Evolutionary conservation across 2,888 invertebrate species (phyloP).

Genomic region (Drosophila mimica): DNA sequence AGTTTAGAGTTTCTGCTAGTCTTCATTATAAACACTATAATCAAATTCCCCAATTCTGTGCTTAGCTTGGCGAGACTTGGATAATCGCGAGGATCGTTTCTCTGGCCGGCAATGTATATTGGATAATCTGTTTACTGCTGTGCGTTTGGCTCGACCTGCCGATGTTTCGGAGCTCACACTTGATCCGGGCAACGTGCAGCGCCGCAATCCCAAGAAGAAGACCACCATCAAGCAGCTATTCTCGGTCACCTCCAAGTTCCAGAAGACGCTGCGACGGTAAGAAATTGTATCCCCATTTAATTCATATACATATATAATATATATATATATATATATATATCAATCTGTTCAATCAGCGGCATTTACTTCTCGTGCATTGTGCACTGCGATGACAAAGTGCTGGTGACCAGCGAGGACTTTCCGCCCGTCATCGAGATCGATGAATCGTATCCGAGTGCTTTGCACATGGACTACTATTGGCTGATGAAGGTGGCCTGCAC

Average conservation of each 20-base stretch:
- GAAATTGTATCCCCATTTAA: neutral
- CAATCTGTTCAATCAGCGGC: slow-evolving; percentile 88
- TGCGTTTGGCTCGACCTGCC: slow-evolving; percentile 87
- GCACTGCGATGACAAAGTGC: slow-evolving; percentile 97
- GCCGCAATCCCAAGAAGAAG: slow-evolving; percentile 92
- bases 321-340: slow-evolving; percentile 71
- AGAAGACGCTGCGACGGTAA: slow-evolving; percentile 94
- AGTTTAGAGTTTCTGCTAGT: neutral
- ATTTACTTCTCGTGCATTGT: slow-evolving; percentile 96
- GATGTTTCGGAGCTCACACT: slow-evolving; percentile 89
- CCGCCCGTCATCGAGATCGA: slow-evolving; percentile 98
- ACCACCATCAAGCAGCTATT: slow-evolving; percentile 97
- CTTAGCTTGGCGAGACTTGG: slow-evolving; percentile 94
- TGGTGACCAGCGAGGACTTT: slow-evolving; percentile 98
- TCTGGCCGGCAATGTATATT: slow-evolving; percentile 90
- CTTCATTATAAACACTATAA: neutral
- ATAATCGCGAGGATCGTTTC: slow-evolving; percentile 88
- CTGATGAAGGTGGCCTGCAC: slow-evolving; percentile 98
- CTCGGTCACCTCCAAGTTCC: slow-evolving; percentile 98
- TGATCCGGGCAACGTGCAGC: slow-evolving; percentile 88
- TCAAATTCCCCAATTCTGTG: neutral
- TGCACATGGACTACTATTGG: slow-evolving; percentile 98
- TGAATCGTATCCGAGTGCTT: slow-evolving; percentile 96
- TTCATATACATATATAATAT: neutral
- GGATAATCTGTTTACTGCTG: slow-evolving; percentile 90